Percentiles rank a stretch among this genome's conserved stretches.
Evolutionary conservation across 2,113 vertebrate genomes (phyloP).

Genomic region (Tachysurus fulvidraco): DNA sequence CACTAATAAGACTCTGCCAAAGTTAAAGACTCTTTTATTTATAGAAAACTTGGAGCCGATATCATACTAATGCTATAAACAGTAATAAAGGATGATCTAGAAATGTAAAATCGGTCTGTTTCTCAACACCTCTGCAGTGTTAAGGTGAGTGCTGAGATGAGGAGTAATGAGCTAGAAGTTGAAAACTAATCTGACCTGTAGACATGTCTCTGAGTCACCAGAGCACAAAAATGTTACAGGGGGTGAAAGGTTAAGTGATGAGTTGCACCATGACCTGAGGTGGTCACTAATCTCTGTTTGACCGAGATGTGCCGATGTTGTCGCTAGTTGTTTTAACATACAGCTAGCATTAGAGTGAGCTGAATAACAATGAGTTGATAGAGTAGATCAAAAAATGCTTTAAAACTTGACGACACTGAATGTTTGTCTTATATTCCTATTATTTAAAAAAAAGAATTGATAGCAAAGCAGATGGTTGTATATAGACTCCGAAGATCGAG

Average conservation of each 20-base stretch:
- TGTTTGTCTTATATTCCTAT: background rate
- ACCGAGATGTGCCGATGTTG: background rate
- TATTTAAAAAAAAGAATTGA: background rate
- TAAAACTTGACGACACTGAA: background rate
- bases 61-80: background rate
- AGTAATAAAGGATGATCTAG: background rate
- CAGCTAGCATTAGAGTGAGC: background rate
- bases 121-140: background rate
- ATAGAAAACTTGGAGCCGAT: background rate
- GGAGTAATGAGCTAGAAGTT: background rate
- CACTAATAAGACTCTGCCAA: background rate
- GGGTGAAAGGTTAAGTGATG: constrained; percentile 19
- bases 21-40: background rate
- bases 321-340: background rate
- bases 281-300: background rate
- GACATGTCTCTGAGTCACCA: constrained; percentile 25
- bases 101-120: background rate
- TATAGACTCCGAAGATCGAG: background rate
- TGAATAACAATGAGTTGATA: background rate
- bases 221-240: constrained; percentile 31
- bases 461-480: background rate
- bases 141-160: constrained; percentile 22
- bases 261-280: constrained; percentile 4
- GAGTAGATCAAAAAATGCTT: background rate
- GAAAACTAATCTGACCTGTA: constrained; percentile 2